Conservation (phyloP, 1,140 invertebrate species). For the Phenacoccus solenopsis region DNA sequence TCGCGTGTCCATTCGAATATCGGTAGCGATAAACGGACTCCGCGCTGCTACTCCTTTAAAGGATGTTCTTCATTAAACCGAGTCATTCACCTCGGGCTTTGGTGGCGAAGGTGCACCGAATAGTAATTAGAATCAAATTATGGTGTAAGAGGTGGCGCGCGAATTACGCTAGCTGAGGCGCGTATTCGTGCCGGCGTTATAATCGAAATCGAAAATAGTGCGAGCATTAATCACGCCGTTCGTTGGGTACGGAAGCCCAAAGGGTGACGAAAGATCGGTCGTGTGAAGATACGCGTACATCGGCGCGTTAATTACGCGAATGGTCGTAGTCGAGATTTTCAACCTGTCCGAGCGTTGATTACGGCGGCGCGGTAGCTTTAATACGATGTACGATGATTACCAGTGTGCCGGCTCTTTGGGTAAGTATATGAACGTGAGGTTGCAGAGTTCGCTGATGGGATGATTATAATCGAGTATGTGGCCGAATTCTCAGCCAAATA, state of each 20-base stretch:
- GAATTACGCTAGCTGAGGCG: background rate
- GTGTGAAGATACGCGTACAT: background rate
- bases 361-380: background rate
- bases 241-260: background rate
- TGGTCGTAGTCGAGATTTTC: too few relatives aligned
- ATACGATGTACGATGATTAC: background rate
- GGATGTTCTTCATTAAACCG: too few relatives aligned
- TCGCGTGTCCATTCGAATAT: too few relatives aligned
- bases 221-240: background rate
- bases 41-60: too few relatives aligned
- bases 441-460: background rate
- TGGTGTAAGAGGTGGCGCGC: background rate
- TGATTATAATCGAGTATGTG: too few relatives aligned
- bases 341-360: too few relatives aligned
- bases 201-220: background rate
- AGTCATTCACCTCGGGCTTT: too few relatives aligned
- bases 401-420: background rate
- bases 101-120: too few relatives aligned
- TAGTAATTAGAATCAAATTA: background rate
- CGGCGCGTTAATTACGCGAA: too few relatives aligned
- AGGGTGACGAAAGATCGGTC: background rate
- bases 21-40: too few relatives aligned
- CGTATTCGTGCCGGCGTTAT: background rate
- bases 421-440: background rate
- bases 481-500: too few relatives aligned